Evolutionary conservation across 2,888 invertebrate genomes (phyloP).

Genomic region (Deroplatys truncata): DNA sequence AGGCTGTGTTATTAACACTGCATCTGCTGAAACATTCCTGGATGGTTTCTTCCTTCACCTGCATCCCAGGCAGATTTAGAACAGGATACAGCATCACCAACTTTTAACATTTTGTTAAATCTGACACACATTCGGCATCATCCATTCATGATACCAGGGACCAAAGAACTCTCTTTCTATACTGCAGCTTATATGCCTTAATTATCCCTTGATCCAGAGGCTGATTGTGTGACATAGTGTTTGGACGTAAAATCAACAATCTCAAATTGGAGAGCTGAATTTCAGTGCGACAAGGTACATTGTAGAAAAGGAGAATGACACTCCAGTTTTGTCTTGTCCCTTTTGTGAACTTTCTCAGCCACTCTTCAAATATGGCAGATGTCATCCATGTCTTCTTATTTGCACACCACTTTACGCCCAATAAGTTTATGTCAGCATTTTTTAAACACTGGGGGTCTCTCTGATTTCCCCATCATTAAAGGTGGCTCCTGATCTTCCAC

Average conservation of each 20-base stretch:
- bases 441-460: not conserved
- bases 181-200: not conserved
- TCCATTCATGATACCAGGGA: not conserved
- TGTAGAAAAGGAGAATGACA: not conserved
- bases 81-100: not conserved
- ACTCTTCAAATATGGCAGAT: no score
- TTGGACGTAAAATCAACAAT: not conserved
- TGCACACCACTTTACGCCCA: not conserved
- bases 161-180: not conserved
- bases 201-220: not conserved
- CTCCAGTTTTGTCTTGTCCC: no score
- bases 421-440: not conserved
- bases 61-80: not conserved
- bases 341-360: no score
- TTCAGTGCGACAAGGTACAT: not conserved
- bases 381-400: no score
- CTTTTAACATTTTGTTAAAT: not conserved
- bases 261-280: not conserved
- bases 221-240: not conserved
- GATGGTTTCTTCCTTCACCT: not conserved
- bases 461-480: not conserved
- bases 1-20: no score
- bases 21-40: no score
- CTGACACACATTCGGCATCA: not conserved
- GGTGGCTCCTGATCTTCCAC: not conserved